Conservation (phyloP, 2,797 vertebrate genomes). For the Ctenosaura bakeri region DNA sequence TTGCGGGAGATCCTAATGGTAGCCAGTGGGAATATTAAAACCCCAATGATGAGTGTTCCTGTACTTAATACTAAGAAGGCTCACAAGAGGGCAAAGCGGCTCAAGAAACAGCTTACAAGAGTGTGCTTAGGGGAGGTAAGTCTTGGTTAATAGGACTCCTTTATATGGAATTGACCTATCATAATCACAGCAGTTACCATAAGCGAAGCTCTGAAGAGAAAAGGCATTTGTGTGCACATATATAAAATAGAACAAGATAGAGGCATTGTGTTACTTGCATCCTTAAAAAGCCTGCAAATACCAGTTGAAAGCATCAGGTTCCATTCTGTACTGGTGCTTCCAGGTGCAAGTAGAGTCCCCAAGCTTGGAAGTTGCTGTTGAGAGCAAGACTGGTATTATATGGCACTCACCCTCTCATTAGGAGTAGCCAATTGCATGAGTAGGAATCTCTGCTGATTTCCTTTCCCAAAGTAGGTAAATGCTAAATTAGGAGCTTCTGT, state of each 20-base stretch:
- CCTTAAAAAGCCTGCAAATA: background rate
- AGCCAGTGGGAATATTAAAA: conserved; percentile 94
- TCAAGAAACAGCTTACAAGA: conserved; percentile 89
- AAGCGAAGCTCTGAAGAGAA: background rate
- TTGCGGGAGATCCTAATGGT: conserved; percentile 94
- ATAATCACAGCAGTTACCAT: background rate
- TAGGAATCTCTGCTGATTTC: background rate
- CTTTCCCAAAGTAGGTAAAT: background rate
- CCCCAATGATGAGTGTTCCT: conserved; percentile 95
- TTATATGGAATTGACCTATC: background rate
- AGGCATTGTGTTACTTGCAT: background rate
- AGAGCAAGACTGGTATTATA: background rate
- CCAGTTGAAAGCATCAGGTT: background rate
- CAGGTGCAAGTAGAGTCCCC: background rate
- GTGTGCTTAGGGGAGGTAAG: conserved; percentile 92
- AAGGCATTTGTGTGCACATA: background rate
- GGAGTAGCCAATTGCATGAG: background rate
- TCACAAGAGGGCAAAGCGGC: conserved; percentile 85
- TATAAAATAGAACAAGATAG: background rate
- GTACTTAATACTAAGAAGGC: conserved; percentile 89
- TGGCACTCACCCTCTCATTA: background rate
- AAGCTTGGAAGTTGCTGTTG: background rate
- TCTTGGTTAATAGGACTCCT: background rate
- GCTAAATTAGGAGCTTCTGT: background rate
- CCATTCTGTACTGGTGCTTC: background rate